Evolutionary conservation across 2,888 invertebrate species (phyloP), one percentile per base, ranked within the genome.

Genomic region (Margaritifera margaritifera): DNA sequence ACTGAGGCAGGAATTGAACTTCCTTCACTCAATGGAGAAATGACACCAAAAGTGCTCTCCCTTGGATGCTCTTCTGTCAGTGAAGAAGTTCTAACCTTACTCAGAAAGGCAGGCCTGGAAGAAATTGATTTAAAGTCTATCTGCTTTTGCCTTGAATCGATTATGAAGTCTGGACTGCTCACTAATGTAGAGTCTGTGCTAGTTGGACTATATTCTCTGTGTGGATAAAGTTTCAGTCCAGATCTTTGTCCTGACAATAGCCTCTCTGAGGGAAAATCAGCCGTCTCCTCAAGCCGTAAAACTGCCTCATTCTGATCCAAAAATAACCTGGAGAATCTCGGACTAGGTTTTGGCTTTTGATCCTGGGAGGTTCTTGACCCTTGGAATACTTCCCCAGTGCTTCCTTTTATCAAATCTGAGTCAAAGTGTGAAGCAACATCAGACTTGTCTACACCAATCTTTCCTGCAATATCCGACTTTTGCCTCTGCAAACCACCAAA

Each of bases 401-500:
- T 24, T 24, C n/a, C 56, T 22, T 55, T n/a, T 55, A 18, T 11
- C 8, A 25, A 24, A 2, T 56, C 64, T 11, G 56, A 31, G 0
- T 56, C 64, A 31, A 24, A 50, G 25, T 50, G 22, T n/a, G 64
- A 84, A 42, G 54, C 57, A 64, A 56, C 51, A 56, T 79, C 79
- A 6, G 68, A 31, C 54, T 68, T 70, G 51, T 65, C 71, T 56
- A 70, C 67, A 22, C 57, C 50, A 15, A 68, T 75, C 74, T 68
- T 59, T 57, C 73, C 71, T 62, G 63, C 62, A 59, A 87, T 83
- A 81, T 89, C 90, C 6, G 85, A 85, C 69, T 85, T 85, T 68
- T 86, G 85, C 65, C 87, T 78, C 65, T 84, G 84, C 51, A 86
- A 78, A 53, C 82, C 81, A 64, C 84, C 81, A 69, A 82, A 82